These are phyloP conservation scores for Wiebesia pumilae DNA, from an alignment of 1,140 invertebrate species.

Conservation along the genomic window DNA sequence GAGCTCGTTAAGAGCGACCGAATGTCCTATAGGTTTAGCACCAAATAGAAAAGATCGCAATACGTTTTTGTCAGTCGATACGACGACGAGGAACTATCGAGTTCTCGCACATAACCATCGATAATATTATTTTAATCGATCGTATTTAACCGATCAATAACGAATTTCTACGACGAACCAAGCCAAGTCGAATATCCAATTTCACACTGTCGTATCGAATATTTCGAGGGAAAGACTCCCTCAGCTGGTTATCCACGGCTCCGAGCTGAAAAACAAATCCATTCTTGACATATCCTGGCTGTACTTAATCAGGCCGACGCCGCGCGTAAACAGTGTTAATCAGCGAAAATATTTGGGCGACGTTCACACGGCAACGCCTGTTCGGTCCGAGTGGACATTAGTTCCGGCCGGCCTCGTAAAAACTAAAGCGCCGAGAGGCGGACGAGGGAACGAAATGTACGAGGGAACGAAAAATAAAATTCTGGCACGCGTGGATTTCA, in stretches of 20 bases:
- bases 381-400: slow-evolving; percentile 48
- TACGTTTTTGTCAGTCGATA: too few relatives aligned
- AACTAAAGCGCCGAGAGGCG: slow-evolving; percentile 10
- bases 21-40: too few relatives aligned
- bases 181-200: neutral
- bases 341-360: slow-evolving; percentile 60
- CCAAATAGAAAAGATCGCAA: too few relatives aligned
- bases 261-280: slow-evolving; percentile 58
- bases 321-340: slow-evolving; percentile 62
- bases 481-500: neutral
- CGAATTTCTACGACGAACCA: neutral
- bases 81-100: too few relatives aligned
- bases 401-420: slow-evolving; percentile 52
- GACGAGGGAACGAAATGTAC: neutral
- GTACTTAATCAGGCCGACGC: slow-evolving; percentile 30
- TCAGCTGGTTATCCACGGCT: neutral
- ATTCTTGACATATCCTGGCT: neutral
- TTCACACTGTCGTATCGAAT: neutral
- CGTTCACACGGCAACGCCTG: slow-evolving; percentile 3
- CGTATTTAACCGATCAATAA: neutral
- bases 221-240: neutral
- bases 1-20: too few relatives aligned
- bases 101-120: neutral
- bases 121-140: neutral
- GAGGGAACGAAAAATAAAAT: neutral